A percentile compares a stretch with the other conserved stretches of the same genome.
Conservation (phyloP, 2,888 invertebrate genomes). For the Penaeus monodon region DNA sequence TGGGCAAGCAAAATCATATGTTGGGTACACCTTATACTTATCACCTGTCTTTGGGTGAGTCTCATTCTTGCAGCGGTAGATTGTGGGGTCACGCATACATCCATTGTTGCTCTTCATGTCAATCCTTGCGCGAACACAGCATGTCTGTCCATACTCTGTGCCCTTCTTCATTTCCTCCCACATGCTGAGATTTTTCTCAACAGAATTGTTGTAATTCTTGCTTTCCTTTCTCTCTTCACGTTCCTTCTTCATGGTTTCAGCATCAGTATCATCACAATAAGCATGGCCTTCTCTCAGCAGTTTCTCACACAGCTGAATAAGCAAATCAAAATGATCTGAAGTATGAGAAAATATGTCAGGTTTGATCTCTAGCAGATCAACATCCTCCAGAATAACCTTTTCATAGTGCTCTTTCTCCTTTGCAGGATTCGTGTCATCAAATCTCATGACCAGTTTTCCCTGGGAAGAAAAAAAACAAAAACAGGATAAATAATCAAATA, state of each 20-base stretch:
- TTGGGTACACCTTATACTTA: conserved; percentile 98
- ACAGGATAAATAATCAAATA: neutral
- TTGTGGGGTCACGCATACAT: conserved; percentile 97
- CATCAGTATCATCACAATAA: conserved; percentile 95
- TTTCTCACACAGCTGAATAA: conserved; percentile 88
- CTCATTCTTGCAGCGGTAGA: conserved; percentile 97
- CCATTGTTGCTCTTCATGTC: conserved; percentile 97
- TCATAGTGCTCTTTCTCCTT: conserved; percentile 98
- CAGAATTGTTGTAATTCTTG: conserved; percentile 83
- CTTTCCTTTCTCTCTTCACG: conserved; percentile 90
- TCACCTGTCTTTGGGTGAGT: conserved; percentile 92
- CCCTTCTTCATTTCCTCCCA: conserved; percentile 97
- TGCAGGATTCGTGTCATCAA: conserved; percentile 99
- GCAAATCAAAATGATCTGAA: conserved; percentile 95
- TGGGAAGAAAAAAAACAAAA: conserved; percentile 69
- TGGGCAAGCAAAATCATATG: conserved; percentile 99
- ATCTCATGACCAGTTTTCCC: conserved; percentile 96
- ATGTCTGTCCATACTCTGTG: conserved; percentile 82
- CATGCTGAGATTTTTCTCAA: conserved; percentile 85
- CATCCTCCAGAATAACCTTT: conserved; percentile 91
- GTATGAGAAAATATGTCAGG: conserved; percentile 95
- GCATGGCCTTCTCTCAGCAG: conserved; percentile 90
- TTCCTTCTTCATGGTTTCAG: conserved; percentile 94
- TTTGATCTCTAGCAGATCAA: conserved; percentile 89
- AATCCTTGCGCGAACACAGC: conserved; percentile 96